These are phyloP conservation scores for Drosophila sturtevanti DNA, from an alignment of 1,140 invertebrate genomes.

Conservation along the genomic window DNA sequence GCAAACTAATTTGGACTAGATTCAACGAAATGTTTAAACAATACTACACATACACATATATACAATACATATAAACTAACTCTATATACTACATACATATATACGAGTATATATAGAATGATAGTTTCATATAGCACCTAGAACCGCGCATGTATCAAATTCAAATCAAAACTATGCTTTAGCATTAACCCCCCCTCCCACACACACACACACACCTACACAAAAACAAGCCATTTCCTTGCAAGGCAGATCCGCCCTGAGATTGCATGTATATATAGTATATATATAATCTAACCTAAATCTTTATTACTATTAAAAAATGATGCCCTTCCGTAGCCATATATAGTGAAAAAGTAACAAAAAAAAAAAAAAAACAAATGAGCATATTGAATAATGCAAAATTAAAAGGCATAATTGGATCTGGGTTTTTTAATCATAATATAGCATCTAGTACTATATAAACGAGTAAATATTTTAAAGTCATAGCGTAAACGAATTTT, in stretches of 20 bases:
- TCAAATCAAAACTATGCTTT: constrained; percentile 76
- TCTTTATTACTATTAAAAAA: constrained; percentile 17
- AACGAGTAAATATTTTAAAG: constrained; percentile 75
- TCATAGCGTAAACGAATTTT: constrained; percentile 77
- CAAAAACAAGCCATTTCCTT: constrained; percentile 51
- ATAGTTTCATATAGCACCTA: constrained; percentile 71
- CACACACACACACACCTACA: constrained; percentile 1
- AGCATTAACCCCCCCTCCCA: constrained; percentile 54
- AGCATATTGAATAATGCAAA: constrained; percentile 10
- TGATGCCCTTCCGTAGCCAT: constrained; percentile 65
- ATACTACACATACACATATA: constrained; percentile 48
- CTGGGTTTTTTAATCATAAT: constrained; percentile 61
- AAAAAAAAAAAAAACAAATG: constrained; percentile 30
- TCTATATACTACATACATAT: constrained; percentile 39
- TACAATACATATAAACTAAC: constrained; percentile 45
- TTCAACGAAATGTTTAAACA: constrained; percentile 71
- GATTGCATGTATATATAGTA: constrained; percentile 66
- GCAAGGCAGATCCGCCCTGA: constrained; percentile 37
- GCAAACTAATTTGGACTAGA: constrained; percentile 43
- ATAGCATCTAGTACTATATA: constrained; percentile 59
- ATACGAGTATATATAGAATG: constrained; percentile 37
- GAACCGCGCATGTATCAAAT: constrained; percentile 74
- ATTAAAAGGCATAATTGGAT: constrained; percentile 58
- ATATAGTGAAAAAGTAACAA: constrained; percentile 19
- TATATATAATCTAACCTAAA: constrained; percentile 37